phyloP scores from a whole-genome alignment of 2,888 invertebrate species.

The Brachyptera putata region DNA sequence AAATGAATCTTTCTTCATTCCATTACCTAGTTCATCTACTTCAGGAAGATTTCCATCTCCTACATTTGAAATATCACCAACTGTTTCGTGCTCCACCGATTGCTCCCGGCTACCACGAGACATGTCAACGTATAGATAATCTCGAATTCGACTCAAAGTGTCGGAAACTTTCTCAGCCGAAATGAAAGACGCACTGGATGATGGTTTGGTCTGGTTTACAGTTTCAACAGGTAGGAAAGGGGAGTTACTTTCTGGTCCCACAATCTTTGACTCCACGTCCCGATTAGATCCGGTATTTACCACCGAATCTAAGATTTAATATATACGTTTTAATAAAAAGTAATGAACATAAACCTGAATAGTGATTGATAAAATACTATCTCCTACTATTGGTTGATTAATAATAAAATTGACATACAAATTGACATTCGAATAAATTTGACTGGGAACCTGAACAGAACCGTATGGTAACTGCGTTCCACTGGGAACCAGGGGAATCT shows the following conservation, averaged over 20 bases:
- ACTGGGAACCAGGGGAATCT: too few species aligned
- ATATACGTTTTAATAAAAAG: not conserved
- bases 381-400: too few species aligned
- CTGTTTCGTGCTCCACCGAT: not conserved
- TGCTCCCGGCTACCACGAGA: conserved; percentile 3
- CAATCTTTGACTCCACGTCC: not conserved
- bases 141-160: not conserved
- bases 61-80: too few species aligned
- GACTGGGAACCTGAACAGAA: too few species aligned
- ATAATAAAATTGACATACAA: too few species aligned
- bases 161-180: too few species aligned
- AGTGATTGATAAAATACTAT: not conserved
- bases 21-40: too few species aligned
- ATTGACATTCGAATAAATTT: too few species aligned
- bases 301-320: conserved; percentile 21
- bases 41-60: not conserved
- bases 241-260: not conserved
- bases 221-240: not conserved
- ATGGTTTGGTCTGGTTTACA: not conserved
- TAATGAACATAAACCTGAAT: not conserved
- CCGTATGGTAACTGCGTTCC: too few species aligned
- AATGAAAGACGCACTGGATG: too few species aligned
- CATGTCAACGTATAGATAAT: conserved; percentile 2
- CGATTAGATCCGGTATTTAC: not conserved
- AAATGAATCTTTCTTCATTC: too few species aligned